phyloP scores from a whole-genome alignment of 2,797 vertebrate genomes.

The Gorsachius magnificus region DNA sequence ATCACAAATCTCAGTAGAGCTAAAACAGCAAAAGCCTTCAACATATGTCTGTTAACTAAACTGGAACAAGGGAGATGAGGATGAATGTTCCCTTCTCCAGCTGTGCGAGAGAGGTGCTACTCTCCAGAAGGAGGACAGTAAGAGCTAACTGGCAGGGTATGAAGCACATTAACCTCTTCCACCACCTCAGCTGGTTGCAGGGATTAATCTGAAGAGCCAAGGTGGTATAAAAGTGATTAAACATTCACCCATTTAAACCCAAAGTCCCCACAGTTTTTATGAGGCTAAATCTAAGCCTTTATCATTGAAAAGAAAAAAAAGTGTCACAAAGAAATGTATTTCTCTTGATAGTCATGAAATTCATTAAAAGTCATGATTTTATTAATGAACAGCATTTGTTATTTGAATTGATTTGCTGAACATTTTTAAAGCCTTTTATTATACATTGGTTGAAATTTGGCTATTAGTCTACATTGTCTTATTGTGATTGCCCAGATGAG shows the following conservation, averaged over 20 bases:
- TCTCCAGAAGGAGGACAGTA: background rate
- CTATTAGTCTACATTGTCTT: background rate
- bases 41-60: background rate
- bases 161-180: background rate
- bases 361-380: background rate
- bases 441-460: background rate
- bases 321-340: background rate
- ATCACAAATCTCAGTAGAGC: background rate
- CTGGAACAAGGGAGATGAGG: background rate
- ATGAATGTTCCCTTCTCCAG: background rate
- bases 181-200: background rate
- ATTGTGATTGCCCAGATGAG: background rate
- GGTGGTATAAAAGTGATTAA: background rate
- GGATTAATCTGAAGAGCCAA: background rate
- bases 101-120: background rate
- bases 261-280: background rate
- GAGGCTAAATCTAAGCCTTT: background rate
- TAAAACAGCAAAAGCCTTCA: background rate
- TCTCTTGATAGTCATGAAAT: background rate
- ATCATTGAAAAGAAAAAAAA: background rate
- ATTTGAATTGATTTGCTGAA: background rate
- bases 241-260: background rate
- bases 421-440: background rate
- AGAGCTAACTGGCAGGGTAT: background rate
- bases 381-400: background rate